Percentiles rank a stretch among this genome's conserved stretches.
Conservation (phyloP, 2,113 vertebrate genomes). For the Urocynchramus pylzowi region DNA sequence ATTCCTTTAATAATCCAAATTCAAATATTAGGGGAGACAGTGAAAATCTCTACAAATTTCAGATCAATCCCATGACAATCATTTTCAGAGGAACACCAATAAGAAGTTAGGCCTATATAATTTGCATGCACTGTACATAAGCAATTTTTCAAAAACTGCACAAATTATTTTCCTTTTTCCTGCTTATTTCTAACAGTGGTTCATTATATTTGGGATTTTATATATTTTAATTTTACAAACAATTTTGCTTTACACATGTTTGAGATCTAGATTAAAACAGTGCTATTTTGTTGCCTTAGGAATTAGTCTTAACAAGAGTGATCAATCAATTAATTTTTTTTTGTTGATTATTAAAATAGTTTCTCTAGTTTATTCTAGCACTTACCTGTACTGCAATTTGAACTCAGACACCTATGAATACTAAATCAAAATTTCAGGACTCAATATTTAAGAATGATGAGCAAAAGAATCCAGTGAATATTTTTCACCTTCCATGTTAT, state of each 20-base stretch:
- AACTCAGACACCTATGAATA: neutral
- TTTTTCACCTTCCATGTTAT: neutral
- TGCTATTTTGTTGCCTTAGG: neutral
- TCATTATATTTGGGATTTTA: neutral
- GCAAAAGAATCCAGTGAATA: neutral
- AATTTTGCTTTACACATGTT: neutral
- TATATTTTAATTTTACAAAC: neutral
- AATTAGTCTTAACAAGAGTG: neutral
- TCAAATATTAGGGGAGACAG: neutral
- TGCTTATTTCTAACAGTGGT: neutral
- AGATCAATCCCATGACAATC: neutral
- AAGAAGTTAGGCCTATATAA: neutral
- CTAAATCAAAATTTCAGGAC: neutral
- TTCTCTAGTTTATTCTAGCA: neutral
- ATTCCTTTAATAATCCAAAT: neutral
- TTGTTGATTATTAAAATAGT: neutral
- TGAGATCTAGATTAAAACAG: neutral
- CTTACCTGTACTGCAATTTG: neutral
- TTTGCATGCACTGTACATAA: neutral
- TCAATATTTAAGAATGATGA: neutral
- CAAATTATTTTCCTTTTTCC: neutral
- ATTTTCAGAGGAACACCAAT: neutral
- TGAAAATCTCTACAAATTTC: neutral
- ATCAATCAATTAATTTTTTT: neutral
- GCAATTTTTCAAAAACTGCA: neutral